Conservation (phyloP, 2,797 vertebrate species). For the Tiaroga cobitis region DNA sequence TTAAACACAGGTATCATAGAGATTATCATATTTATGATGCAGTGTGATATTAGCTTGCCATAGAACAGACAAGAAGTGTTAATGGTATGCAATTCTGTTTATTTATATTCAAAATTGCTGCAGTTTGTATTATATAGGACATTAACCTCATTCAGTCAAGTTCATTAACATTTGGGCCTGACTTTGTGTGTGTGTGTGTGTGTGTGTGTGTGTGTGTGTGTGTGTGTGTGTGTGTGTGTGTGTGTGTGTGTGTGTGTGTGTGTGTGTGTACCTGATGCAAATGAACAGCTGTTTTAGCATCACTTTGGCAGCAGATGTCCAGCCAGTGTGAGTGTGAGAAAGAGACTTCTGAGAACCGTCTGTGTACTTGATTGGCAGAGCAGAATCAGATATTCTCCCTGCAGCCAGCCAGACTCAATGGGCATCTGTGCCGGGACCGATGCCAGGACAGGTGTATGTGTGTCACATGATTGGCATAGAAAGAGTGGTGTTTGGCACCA, state of each 20-base stretch:
- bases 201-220: too few species aligned
- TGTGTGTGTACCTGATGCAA: constrained; percentile 57
- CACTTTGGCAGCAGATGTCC: constrained; percentile 60
- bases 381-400: constrained; percentile 78
- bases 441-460: constrained; percentile 56
- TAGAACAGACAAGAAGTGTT: not conserved
- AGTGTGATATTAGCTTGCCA: not conserved
- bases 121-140: constrained; percentile 7
- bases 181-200: constrained; percentile 43
- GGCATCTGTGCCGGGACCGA: constrained; percentile 55
- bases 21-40: not conserved
- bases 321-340: constrained; percentile 26
- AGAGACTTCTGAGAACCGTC: constrained; percentile 79
- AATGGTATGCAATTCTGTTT: not conserved
- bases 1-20: not conserved
- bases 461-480: constrained; percentile 48
- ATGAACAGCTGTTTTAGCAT: constrained; percentile 62
- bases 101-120: not conserved
- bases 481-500: constrained; percentile 54
- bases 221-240: too few species aligned
- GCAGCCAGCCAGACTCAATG: constrained; percentile 65
- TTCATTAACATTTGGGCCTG: constrained; percentile 52
- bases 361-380: constrained; percentile 75
- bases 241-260: too few species aligned
- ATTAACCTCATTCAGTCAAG: constrained; percentile 63